Conservation (phyloP, 2,888 invertebrate genomes). For the Cantharis lateralis region DNA sequence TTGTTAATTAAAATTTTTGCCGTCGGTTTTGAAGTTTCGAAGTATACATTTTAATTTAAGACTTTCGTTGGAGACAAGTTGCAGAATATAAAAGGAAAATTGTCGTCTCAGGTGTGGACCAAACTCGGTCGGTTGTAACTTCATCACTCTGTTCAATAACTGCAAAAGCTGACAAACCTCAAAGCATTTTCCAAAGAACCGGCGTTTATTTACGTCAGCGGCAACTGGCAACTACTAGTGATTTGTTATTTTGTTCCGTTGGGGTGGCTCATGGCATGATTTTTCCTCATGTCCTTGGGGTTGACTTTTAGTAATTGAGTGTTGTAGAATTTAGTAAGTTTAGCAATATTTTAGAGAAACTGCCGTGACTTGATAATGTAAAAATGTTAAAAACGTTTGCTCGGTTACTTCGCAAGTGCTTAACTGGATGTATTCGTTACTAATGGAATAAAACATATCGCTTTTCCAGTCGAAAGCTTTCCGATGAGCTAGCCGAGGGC, state of each 20-base stretch:
- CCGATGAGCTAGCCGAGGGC: constrained; percentile 28
- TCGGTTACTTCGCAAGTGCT: constrained; percentile 14
- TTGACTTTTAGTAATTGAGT: constrained; percentile 22
- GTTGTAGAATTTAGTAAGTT: constrained; percentile 22
- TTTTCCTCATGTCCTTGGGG: constrained; percentile 22
- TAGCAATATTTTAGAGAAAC: not conserved
- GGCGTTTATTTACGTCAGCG: constrained; percentile 31
- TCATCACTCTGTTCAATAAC: constrained; percentile 33
- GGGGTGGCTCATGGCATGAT: constrained; percentile 21
- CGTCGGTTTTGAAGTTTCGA: constrained; percentile 3
- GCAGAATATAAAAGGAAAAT: constrained; percentile 33
- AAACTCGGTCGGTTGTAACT: constrained; percentile 36
- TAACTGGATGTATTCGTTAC: constrained; percentile 18
- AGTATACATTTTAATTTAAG: constrained; percentile 27
- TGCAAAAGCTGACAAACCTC: constrained; percentile 33
- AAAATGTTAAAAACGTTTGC: constrained; percentile 2
- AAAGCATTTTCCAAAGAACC: constrained; percentile 29
- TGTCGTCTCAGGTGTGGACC: constrained; percentile 32
- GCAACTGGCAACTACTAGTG: constrained; percentile 31
- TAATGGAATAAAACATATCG: constrained; percentile 29
- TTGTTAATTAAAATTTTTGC: not conserved
- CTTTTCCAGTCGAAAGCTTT: constrained; percentile 24
- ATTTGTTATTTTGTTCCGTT: constrained; percentile 35
- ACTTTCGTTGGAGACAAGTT: constrained; percentile 28
- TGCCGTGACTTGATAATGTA: not conserved